phyloP scores from a whole-genome alignment of 2,888 invertebrate species.

The Spisula solida region DNA sequence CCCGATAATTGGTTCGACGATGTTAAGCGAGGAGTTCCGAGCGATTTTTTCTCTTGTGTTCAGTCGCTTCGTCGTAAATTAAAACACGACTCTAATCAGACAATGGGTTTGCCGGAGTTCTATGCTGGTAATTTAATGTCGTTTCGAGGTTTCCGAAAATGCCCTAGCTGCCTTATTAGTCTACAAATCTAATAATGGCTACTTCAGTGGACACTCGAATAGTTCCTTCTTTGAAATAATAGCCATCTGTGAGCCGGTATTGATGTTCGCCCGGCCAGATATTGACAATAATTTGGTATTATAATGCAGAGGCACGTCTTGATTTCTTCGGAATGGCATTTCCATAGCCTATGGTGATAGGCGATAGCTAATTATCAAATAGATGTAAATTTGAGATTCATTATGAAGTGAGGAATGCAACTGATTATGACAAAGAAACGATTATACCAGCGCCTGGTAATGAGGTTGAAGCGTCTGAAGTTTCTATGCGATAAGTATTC shows the following conservation, averaged over 20 bases:
- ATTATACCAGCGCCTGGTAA: neutral
- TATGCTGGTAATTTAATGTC: constrained; percentile 14
- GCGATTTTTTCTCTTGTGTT: neutral
- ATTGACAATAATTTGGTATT: constrained; percentile 23
- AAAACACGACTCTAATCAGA: constrained; percentile 6
- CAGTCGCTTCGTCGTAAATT: neutral
- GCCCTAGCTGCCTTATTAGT: constrained; percentile 24
- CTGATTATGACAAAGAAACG: neutral
- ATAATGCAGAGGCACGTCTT: neutral
- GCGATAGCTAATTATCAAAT: neutral
- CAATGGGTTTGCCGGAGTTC: neutral
- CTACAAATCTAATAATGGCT: constrained; percentile 11
- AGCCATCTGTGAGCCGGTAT: constrained; percentile 8
- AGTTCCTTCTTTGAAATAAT: neutral
- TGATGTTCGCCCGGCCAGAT: neutral
- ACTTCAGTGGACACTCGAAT: constrained; percentile 25
- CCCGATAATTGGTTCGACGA: neutral
- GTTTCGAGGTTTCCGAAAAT: constrained; percentile 21
- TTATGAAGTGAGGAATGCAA: neutral
- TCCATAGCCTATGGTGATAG: neutral
- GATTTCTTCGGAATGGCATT: neutral
- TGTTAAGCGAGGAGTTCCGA: neutral
- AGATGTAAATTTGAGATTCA: constrained; percentile 6
- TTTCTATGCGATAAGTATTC: too few relatives aligned
- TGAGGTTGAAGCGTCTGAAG: neutral